Evolutionary conservation across 2,888 invertebrate genomes (phyloP).

Genomic region (Chrysolina haemoptera): DNA sequence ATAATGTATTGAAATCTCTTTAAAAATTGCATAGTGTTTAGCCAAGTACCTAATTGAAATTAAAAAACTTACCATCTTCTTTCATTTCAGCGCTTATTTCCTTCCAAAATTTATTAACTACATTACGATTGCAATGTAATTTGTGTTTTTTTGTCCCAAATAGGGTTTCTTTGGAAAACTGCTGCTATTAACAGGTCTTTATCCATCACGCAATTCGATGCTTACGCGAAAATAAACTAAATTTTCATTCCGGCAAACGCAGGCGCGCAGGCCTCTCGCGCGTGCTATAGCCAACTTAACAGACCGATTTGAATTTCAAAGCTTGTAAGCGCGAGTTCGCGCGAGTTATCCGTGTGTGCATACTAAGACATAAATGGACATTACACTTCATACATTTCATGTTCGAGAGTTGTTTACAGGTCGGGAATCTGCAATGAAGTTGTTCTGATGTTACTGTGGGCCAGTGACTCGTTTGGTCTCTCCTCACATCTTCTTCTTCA

Average conservation of each 20-base stretch:
- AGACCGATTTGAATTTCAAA: not conserved
- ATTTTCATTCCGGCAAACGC: conserved; percentile 15
- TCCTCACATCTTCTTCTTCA: not conserved
- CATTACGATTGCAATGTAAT: conserved; percentile 26
- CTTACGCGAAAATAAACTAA: conserved; percentile 6
- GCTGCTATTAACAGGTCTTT: conserved; percentile 18
- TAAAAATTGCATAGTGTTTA: conserved; percentile 6
- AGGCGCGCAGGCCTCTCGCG: conserved; percentile 2
- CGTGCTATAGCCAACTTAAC: not conserved
- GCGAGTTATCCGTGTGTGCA: not conserved
- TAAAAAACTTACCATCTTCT: too few species aligned
- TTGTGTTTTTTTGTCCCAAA: conserved; percentile 29
- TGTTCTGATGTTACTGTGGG: conserved; percentile 18
- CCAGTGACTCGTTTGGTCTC: conserved; percentile 18
- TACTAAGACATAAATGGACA: conserved; percentile 10
- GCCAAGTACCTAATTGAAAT: too few species aligned
- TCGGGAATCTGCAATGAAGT: conserved; percentile 8
- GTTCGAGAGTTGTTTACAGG: conserved; percentile 6
- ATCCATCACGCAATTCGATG: conserved; percentile 16
- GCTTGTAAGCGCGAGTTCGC: not conserved
- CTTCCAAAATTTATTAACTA: conserved; percentile 23
- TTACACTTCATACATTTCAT: conserved; percentile 5
- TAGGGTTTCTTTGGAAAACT: conserved; percentile 28
- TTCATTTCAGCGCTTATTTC: conserved; percentile 30
- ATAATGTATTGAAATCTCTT: conserved; percentile 3